phyloP scores from a whole-genome alignment of 2,113 vertebrate species.

The Genyomyrus donnyi region DNA sequence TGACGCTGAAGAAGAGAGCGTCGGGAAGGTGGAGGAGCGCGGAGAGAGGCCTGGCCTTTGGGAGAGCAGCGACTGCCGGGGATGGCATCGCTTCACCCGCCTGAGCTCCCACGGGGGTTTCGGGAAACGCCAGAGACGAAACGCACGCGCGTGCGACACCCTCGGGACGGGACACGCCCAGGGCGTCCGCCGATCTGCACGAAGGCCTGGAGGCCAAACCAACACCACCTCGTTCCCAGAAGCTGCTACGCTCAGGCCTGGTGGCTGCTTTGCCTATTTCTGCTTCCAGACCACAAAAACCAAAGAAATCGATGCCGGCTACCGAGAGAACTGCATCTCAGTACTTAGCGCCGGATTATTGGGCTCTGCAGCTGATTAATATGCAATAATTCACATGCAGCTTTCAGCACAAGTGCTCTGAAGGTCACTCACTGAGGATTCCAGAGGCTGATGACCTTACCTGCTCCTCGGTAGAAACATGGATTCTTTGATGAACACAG shows the following conservation, averaged over 20 bases:
- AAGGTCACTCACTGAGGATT: not conserved
- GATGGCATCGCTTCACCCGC: not conserved
- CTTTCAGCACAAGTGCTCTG: not conserved
- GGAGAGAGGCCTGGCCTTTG: not conserved
- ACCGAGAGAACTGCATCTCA: not conserved
- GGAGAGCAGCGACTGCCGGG: not conserved
- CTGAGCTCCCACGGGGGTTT: not conserved
- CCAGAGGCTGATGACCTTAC: constrained; percentile 60
- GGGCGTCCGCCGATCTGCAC: not conserved
- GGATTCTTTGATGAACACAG: constrained; percentile 98
- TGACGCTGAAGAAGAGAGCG: not conserved
- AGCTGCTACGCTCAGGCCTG: not conserved
- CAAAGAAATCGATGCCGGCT: not conserved
- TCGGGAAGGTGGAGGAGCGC: not conserved
- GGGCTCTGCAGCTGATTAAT: not conserved
- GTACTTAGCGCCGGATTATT: not conserved
- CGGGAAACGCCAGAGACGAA: not conserved
- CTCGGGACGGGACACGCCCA: not conserved
- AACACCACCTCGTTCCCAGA: not conserved
- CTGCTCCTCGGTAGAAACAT: constrained; percentile 99
- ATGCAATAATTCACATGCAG: not conserved
- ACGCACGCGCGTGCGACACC: not conserved
- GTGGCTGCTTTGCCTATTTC: not conserved
- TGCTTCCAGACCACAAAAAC: not conserved
- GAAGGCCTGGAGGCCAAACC: not conserved